Base-by-base conservation (phyloP, 2,797 vertebrate species). In the Rousettus madagascariensis region DNA sequence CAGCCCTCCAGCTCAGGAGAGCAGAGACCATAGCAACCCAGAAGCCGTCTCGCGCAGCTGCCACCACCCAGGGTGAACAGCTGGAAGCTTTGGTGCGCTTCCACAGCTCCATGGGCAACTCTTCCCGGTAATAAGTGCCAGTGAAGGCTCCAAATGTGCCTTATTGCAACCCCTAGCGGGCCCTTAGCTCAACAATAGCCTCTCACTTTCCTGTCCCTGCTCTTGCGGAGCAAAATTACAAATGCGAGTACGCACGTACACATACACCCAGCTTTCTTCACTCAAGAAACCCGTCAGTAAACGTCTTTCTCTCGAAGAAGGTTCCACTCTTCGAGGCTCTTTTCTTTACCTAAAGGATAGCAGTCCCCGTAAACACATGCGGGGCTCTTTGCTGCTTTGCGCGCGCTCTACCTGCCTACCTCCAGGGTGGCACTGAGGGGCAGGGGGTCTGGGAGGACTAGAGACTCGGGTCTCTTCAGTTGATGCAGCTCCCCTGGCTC, bases 101-200 rank as follows among this genome's bases (percentile, higher is more conserved):
- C 61, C 43, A 46, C 59, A 7, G 46, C 49, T 36, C 88, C 41
- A 7, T 15, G 16, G 94, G 85, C 86, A 90, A 91, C 91, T 96
- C 96, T 95, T 95, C 79, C 55, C 5, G 20, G 82, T 97, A 95
- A 96, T 96, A 96, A 97, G 95, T 51, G 46, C 79, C 63, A 74
- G 86, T 91, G 55, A 51, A 71, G 46, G 57, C 68, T 96, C 84
- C 77, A 83, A 94, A 92, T 20, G 53, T 65, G 84, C 90, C 72
- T 97, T 77, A 96, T 65, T 71, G 91, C 85, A 97, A 96, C 93
- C 91, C 94, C 94, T 91, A 96, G 92, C 46, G 90, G 87, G 85
- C 87, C 96, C 65, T 80, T 69, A 93, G 93, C 57, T 94, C 68
- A 2, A 72, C 87, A 46, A 7, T 66, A 92, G 89, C 77, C 78